A percentile compares a stretch with the other conserved stretches of the same genome.
These are phyloP conservation scores for Porphyrio hochstetteri DNA, from an alignment of 2,113 vertebrate genomes.

Conservation along the genomic window DNA sequence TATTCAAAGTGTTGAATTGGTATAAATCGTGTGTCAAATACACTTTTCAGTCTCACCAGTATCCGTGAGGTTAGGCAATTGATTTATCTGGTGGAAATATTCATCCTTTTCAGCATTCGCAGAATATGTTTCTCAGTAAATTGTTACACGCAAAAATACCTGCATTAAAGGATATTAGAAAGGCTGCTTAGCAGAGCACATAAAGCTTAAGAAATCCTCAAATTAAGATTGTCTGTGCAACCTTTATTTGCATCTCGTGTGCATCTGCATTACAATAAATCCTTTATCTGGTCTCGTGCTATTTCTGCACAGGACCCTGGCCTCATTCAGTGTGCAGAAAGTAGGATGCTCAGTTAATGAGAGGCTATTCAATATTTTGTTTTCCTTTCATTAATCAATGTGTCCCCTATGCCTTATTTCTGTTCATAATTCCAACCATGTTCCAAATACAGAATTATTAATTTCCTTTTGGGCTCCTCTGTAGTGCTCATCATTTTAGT, in stretches of 20 bases:
- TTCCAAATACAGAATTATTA: conserved; percentile 43
- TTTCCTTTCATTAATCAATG: conserved; percentile 57
- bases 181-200: background rate
- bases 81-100: background rate
- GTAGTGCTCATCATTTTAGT: conserved; percentile 23
- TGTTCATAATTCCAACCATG: conserved; percentile 3
- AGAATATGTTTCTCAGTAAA: background rate
- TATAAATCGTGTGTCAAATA: conserved; percentile 22
- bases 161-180: background rate
- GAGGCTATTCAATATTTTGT: conserved; percentile 42
- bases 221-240: background rate
- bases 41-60: background rate
- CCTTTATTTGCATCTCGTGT: background rate
- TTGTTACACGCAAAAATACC: background rate
- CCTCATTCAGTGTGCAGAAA: background rate
- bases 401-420: conserved; percentile 32
- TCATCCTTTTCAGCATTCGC: background rate
- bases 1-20: background rate
- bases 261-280: background rate
- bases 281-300: background rate
- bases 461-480: conserved; percentile 50
- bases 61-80: background rate
- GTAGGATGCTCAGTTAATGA: conserved; percentile 25
- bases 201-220: background rate
- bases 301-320: conserved; percentile 5